Evolutionary conservation across 92 coral and sea anemone species (phyloP).

Genomic region (Galaxea fascicularis): DNA sequence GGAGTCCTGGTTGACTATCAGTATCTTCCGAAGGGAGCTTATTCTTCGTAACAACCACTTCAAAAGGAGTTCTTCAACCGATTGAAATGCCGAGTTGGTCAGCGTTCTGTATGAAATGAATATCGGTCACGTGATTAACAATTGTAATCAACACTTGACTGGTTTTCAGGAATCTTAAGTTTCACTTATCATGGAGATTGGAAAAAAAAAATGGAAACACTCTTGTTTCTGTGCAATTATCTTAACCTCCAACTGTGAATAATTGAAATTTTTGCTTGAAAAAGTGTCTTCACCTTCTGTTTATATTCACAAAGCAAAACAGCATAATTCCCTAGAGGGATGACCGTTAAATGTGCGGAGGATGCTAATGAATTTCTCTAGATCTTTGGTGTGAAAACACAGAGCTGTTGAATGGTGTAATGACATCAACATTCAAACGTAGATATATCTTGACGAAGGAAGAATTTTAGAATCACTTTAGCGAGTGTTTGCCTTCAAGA

Average conservation of each 20-base stretch:
- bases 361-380: conserved; percentile 14
- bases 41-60: not conserved
- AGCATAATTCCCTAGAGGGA: conserved; percentile 28
- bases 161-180: conserved; percentile 40
- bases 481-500: not conserved
- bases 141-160: conserved; percentile 57
- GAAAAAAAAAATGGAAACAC: conserved; percentile 8
- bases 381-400: not conserved
- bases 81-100: conserved; percentile 26
- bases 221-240: not conserved
- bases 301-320: conserved; percentile 10
- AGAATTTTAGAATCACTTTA: conserved; percentile 41
- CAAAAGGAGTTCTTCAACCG: not conserved
- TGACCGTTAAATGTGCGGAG: not conserved
- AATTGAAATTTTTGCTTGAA: conserved; percentile 1
- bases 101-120: conserved; percentile 70
- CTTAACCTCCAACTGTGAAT: conserved; percentile 36
- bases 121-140: conserved; percentile 68
- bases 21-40: conserved; percentile 9
- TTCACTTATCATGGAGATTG: not conserved
- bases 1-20: conserved; percentile 31
- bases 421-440: conserved; percentile 16
- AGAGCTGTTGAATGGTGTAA: conserved; percentile 15
- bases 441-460: conserved; percentile 33
- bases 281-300: conserved; percentile 17